Base-by-base conservation (phyloP, 1,140 invertebrate species). In the Ctenoplectra terminalis region DNA sequence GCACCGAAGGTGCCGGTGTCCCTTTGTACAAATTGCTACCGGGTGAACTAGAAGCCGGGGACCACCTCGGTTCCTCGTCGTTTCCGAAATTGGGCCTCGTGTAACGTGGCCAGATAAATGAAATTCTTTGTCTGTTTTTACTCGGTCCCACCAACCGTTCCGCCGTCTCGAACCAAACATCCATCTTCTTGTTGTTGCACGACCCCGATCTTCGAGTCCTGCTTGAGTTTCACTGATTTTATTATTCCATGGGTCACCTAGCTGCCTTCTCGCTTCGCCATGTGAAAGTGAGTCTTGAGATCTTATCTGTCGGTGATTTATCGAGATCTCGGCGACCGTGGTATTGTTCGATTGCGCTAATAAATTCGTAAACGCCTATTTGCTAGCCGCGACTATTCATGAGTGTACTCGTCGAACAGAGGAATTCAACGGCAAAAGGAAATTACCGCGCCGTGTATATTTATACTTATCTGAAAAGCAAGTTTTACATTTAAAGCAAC, bases 21-120 rank as follows among this genome's bases (percentile, higher is more conserved):
- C 31, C 61, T 63, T 72, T 77, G 31, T 83, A 61, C 58, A 66
- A 70, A 75, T 72, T 81, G 70, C 61, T 81, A 74, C 71, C 71
- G 72, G 69, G 13, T 54, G 58, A 73, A 63, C 17, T n/a, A 20
- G 56, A 43, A 48, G 9, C 61, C 73, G 1, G 11, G 29, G 40
- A 70, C 66, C 64, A 78, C 66, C 75, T 11, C 7, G 3, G 15
- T 52, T 26, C n/a, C 23, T 5, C 11, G 56, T 66, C 4, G 5
- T 60, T 29, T 43, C 26, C 13, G 58, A 73, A 73, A 80, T 54
- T 73, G 26, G 46, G 34, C 31, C 69, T 52, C n/a, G 17, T 31
- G 34, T 52, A 29, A 72, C 61, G n/a, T 0, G 15, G n/a, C 34
- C 29, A 17, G 34, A 72, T 73, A 63, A 73, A 80, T 52, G 34